Percentiles rank a stretch among this genome's conserved stretches.
Conservation (phyloP, 2,797 vertebrate genomes). For the Epinephelus coioides region DNA sequence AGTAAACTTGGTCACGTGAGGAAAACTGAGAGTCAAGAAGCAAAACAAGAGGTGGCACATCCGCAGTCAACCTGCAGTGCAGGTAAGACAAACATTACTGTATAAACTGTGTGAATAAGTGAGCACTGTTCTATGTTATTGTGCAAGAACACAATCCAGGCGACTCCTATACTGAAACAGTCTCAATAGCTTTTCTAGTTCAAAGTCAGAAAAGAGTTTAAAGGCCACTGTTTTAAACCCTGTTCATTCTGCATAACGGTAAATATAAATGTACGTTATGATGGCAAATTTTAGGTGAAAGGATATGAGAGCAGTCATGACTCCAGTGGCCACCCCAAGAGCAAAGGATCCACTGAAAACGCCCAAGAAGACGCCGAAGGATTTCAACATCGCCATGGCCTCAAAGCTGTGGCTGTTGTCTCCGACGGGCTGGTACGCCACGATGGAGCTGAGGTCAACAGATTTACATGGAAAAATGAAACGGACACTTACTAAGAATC, state of each 20-base stretch:
- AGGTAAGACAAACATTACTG: background rate
- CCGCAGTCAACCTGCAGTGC: background rate
- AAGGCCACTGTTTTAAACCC: background rate
- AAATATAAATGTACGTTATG: background rate
- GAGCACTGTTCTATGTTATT: background rate
- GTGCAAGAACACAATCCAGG: background rate
- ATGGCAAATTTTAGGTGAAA: constrained; percentile 52
- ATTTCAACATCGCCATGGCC: constrained; percentile 94
- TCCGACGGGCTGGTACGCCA: constrained; percentile 94
- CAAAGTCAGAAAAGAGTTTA: background rate
- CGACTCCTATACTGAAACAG: background rate
- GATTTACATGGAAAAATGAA: constrained; percentile 34
- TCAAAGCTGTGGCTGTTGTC: constrained; percentile 98
- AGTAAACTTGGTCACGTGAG: constrained; percentile 97
- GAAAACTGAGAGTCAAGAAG: constrained; percentile 66
- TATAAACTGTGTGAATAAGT: background rate
- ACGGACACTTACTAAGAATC: background rate
- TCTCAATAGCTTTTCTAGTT: background rate
- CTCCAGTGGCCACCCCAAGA: constrained; percentile 94
- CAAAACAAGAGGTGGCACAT: constrained; percentile 30
- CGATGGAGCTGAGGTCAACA: constrained; percentile 89
- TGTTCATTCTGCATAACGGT: background rate
- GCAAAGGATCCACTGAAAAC: constrained; percentile 98
- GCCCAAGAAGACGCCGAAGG: constrained; percentile 94
- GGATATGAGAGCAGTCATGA: constrained; percentile 98